A percentile compares a stretch with the other conserved stretches of the same genome.
These are phyloP conservation scores for Malurus elegans DNA, from an alignment of 2,113 vertebrate species.

Conservation along the genomic window DNA sequence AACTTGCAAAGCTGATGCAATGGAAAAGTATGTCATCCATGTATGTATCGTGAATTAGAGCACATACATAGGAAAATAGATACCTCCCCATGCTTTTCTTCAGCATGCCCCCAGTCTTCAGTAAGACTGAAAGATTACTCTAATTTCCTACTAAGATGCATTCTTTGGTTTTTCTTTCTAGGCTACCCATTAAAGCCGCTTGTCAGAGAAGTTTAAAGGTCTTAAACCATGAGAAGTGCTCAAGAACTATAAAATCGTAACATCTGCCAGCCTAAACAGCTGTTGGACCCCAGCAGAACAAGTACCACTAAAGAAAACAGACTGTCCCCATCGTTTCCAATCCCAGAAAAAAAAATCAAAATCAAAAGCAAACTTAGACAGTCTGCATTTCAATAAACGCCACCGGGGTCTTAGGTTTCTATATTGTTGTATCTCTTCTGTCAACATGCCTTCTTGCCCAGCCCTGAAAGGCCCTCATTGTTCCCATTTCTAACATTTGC, in stretches of 20 bases:
- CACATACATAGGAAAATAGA: not conserved
- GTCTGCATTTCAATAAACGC: constrained; percentile 12
- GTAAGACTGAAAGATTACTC: not conserved
- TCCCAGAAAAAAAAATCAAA: not conserved
- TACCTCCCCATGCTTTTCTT: not conserved
- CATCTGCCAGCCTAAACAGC: not conserved
- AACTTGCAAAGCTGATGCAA: not conserved
- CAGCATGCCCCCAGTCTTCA: not conserved
- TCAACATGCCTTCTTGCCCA: constrained; percentile 29
- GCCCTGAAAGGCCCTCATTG: constrained; percentile 36
- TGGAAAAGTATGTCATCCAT: not conserved
- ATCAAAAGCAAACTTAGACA: not conserved
- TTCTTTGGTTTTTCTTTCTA: not conserved
- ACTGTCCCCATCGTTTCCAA: not conserved
- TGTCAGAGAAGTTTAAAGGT: not conserved
- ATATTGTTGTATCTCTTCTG: constrained; percentile 31
- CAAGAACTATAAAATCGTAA: not conserved
- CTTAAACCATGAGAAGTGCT: not conserved
- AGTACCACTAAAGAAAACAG: not conserved
- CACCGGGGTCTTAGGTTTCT: constrained; percentile 2
- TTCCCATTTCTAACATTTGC: constrained; percentile 22
- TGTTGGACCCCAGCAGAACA: not conserved
- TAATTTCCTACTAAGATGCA: not conserved
- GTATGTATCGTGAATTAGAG: not conserved
- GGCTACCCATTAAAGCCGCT: not conserved